phyloP scores from a whole-genome alignment of 2,797 vertebrate genomes.

The Pipistrellus nathusii region DNA sequence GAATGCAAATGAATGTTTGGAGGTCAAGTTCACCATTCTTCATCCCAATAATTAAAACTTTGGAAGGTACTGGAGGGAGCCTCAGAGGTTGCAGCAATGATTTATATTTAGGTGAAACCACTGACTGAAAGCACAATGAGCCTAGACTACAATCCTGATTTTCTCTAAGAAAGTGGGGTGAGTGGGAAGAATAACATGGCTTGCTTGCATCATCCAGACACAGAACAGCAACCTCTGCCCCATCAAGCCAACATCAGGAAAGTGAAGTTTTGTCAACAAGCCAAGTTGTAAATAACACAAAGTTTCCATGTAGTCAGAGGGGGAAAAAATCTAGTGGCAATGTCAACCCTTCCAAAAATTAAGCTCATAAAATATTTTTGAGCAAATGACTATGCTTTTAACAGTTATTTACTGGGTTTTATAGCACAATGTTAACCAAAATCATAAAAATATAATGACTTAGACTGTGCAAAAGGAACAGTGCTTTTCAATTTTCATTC shows the following conservation, averaged over 20 bases:
- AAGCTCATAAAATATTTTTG: constrained; percentile 84
- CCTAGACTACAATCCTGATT: background rate
- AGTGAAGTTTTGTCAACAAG: background rate
- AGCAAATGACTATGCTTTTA: constrained; percentile 86
- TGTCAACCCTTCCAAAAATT: constrained; percentile 79
- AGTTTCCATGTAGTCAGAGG: constrained; percentile 41
- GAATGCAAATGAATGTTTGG: too few relatives aligned
- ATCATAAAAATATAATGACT: constrained; percentile 88
- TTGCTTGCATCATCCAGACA: background rate
- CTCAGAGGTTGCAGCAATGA: background rate
- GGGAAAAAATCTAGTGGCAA: background rate
- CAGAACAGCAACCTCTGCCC: background rate
- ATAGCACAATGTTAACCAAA: constrained; percentile 86
- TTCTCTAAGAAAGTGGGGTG: background rate
- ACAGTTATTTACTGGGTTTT: constrained; percentile 87
- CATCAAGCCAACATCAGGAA: background rate
- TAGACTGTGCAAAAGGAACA: constrained; percentile 80
- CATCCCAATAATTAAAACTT: background rate
- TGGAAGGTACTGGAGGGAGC: background rate
- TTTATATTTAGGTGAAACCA: background rate
- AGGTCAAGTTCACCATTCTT: background rate
- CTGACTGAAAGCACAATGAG: accelerated
- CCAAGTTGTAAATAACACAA: constrained; percentile 49
- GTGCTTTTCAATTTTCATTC: constrained; percentile 84
- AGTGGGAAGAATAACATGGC: accelerated